Evolutionary conservation across 2,113 vertebrate species (phyloP).

Genomic region (Dascyllus trimaculatus): DNA sequence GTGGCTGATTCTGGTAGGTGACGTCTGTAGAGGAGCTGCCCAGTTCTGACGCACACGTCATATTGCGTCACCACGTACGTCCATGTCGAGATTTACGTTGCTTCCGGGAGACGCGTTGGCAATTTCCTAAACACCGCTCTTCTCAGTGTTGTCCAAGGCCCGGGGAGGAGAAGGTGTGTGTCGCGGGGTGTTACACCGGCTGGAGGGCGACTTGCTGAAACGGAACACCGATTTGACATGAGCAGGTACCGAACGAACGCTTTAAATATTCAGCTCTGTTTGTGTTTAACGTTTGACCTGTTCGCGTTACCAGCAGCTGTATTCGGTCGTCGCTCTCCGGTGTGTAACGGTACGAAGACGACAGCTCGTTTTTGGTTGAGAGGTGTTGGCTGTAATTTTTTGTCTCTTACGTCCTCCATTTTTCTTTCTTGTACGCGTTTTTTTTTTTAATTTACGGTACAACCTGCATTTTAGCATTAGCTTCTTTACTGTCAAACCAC

Average conservation of each 20-base stretch:
- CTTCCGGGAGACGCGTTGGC: conserved; percentile 85
- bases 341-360: background rate
- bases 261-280: background rate
- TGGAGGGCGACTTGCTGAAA: conserved; percentile 12
- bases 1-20: conserved; percentile 4
- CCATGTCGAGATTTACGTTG: conserved; percentile 54
- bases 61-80: conserved; percentile 62
- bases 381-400: background rate
- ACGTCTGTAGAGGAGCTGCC: conserved; percentile 10
- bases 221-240: conserved; percentile 66
- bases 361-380: conserved; percentile 2
- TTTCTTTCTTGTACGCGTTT: no score
- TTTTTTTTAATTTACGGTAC: background rate
- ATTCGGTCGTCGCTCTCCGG: background rate
- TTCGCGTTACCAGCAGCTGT: background rate
- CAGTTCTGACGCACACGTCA: conserved; percentile 37
- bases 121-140: conserved; percentile 77
- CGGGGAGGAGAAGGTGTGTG: background rate
- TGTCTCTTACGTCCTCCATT: background rate
- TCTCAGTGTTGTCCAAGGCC: conserved; percentile 40
- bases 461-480: background rate
- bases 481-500: background rate
- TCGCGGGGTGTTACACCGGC: conserved; percentile 26
- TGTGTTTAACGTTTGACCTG: background rate
- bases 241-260: conserved; percentile 58